These are phyloP conservation scores for Chrysochloris asiatica DNA, from an alignment of 2,113 vertebrate genomes.

Conservation along the genomic window DNA sequence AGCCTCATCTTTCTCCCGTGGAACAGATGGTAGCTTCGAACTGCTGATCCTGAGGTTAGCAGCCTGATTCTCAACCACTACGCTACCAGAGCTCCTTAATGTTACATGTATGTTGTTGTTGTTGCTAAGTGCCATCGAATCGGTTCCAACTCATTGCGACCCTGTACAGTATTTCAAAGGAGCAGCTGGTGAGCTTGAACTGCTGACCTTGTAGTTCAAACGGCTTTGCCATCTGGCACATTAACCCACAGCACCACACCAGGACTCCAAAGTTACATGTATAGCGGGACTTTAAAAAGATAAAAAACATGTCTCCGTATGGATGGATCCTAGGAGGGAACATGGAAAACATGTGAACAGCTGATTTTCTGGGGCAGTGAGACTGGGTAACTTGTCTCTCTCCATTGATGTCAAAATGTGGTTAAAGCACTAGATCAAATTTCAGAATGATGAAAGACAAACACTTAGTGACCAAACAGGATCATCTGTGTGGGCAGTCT, in stretches of 20 bases:
- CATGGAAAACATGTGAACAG: too few species aligned
- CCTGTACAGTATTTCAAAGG: too few species aligned
- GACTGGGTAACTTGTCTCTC: not conserved
- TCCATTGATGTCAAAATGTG: not conserved
- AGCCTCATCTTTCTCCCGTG: too few species aligned
- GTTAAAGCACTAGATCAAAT: not conserved
- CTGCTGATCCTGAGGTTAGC: too few species aligned
- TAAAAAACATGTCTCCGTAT: not conserved
- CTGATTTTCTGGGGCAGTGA: not conserved
- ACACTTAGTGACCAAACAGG: fast-evolving
- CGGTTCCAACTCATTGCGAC: too few species aligned
- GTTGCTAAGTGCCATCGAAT: too few species aligned
- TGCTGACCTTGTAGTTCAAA: too few species aligned
- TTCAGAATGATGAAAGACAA: not conserved
- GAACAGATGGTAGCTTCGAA: not conserved
- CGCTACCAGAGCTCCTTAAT: too few species aligned
- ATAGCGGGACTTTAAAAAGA: not conserved
- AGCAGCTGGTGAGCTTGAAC: not conserved
- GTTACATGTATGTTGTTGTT: too few species aligned
- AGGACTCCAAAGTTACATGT: too few species aligned
- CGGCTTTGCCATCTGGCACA: not conserved
- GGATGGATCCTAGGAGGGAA: not conserved
- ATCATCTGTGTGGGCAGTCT: fast-evolving
- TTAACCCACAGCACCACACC: not conserved
- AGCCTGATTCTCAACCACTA: too few species aligned